Conservation (phyloP, 2,797 vertebrate species). For the Momotus momota region DNA sequence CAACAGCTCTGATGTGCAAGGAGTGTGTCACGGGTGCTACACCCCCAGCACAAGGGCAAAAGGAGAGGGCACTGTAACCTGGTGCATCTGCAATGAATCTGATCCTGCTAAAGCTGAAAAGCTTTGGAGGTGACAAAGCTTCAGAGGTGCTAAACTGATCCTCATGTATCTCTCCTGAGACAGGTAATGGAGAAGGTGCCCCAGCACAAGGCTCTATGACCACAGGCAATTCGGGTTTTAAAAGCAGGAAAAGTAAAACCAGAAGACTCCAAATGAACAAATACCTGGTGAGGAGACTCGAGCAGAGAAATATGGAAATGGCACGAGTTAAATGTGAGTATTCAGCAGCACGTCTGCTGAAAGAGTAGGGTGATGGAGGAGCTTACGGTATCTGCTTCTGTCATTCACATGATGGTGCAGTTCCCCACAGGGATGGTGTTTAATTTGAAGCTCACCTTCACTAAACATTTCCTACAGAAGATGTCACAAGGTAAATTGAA, state of each 20-base stretch:
- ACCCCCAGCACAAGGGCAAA: not conserved
- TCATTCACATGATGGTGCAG: not conserved
- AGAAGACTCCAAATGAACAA: not conserved
- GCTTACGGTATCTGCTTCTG: not conserved
- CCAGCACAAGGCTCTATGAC: not conserved
- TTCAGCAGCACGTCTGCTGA: not conserved
- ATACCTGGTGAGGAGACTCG: not conserved
- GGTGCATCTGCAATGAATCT: not conserved
- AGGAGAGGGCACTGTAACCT: not conserved
- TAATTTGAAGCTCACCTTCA: conserved; percentile 42
- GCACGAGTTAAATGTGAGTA: not conserved
- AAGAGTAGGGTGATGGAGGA: not conserved
- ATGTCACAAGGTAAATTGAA: conserved; percentile 64
- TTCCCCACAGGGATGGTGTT: conserved; percentile 31
- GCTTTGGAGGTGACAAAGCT: fast-evolving
- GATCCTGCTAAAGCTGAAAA: not conserved
- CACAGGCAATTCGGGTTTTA: not conserved
- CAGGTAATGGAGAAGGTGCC: not conserved
- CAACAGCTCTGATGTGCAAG: not conserved
- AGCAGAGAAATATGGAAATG: not conserved
- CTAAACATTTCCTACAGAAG: conserved; percentile 11
- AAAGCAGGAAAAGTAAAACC: not conserved
- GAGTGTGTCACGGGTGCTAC: not conserved
- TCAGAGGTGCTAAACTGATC: not conserved
- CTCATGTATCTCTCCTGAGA: not conserved